Base-by-base conservation (phyloP, 2,797 vertebrate species). In the Myiotriccus ornatus region DNA sequence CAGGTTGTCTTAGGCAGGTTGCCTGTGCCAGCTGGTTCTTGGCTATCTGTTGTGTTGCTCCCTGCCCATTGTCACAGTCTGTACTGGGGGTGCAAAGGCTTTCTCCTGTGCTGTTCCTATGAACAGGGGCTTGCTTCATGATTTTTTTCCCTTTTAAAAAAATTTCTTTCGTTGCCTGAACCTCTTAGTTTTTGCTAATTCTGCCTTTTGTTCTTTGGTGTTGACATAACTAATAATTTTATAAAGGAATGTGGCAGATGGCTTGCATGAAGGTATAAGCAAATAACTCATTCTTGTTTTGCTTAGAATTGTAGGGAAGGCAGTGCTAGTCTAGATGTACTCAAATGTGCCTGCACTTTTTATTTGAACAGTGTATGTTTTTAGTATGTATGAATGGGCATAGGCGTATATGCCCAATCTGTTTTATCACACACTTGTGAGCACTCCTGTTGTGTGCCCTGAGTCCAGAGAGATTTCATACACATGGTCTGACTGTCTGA, bases 401-500 rank as follows among this genome's bases (percentile, higher is more conserved):
- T 28, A 69, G 7, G 9, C 17, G 0, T 25, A 10, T 27, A 9
- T 23, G 34, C 39, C 55, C 37, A 35, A 10, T 88, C 87, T 95
- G 83, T 63, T 93, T 75, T 24, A 39, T 91, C 62, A 25, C 43
- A 44, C 27, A 7, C 64, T 89, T 53, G 41, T 50, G 57, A 56
- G 50, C 50, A 5, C 59, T 90, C 23, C 89, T 75, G 64, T 71
- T 71, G 91, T 75, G 67, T 53, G 50, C 68, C 76, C 82, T 0
- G 53, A 71, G 75, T 84, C 56, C 89, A 84, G 93, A 92, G 94
- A 96, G 94, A 52, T 97, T 96, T 97, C 94, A 73, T 84, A 85
- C 76, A 85, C 75, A 53, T 6, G 18, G 41, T 44, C 94, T 97
- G 94, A 97, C 95, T 4, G 11, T 77, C 94, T 98, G 96, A 97